Percentiles rank a stretch among this genome's conserved stretches.
These are phyloP conservation scores for Lasioglossum villosulum DNA, from an alignment of 2,888 invertebrate species.

Conservation along the genomic window DNA sequence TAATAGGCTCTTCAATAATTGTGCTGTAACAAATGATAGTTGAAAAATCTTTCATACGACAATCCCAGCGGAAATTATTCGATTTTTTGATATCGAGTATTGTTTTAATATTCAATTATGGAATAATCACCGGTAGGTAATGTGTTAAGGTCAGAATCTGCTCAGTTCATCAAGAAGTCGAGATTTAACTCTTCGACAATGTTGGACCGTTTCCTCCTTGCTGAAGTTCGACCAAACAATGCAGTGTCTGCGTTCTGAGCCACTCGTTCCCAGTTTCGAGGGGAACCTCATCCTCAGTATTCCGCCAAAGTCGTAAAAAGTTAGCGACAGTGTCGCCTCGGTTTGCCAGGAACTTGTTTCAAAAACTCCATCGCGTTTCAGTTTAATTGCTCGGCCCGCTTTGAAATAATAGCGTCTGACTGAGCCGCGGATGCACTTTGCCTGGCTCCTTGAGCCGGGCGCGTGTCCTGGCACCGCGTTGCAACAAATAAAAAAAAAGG, in stretches of 20 bases:
- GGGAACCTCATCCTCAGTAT: constrained; percentile 1
- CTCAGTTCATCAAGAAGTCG: not conserved
- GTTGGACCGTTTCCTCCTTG: not conserved
- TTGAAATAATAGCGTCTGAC: constrained; percentile 22
- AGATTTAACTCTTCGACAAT: not conserved
- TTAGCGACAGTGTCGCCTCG: not conserved
- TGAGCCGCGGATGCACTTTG: not conserved
- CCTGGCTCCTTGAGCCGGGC: constrained; percentile 1
- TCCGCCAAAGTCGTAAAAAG: not conserved
- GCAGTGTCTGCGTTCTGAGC: not conserved
- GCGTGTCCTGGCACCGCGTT: constrained; percentile 21
- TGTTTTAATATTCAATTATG: no score
- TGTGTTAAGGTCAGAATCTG: not conserved
- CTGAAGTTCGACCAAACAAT: not conserved
- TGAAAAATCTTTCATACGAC: no score
- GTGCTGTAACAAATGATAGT: no score
- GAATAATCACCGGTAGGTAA: no score
- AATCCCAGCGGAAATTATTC: no score
- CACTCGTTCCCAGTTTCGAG: not conserved
- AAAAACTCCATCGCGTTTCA: constrained; percentile 23
- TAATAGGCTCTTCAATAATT: no score
- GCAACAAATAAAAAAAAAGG: not conserved
- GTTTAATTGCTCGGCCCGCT: constrained; percentile 36
- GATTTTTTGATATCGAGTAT: no score
- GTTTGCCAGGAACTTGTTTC: not conserved